Evolutionary conservation across 23 tunicate species (phyloP), one percentile per base, ranked within the genome.

Genomic region (Oikopleura dioica): DNA sequence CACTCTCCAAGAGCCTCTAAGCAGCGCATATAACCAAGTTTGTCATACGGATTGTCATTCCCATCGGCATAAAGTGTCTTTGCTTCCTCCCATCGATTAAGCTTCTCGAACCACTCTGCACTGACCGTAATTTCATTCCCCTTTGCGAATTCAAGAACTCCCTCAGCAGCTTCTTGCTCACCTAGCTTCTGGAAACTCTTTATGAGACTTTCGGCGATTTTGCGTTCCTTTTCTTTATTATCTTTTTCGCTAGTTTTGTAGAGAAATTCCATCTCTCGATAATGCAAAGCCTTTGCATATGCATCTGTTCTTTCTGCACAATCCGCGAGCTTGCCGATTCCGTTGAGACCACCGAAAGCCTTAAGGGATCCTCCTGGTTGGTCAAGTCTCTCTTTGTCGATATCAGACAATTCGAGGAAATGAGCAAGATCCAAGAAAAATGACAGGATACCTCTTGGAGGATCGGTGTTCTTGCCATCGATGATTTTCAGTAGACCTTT

Each of bases 1-100:
- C 97, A 91, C 82, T 91, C 95, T 28, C 97, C 97, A 1, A 94
- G 78, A 24, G 99, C 95, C 72, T 94, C 99, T 69, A 94, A 80
- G 76, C 99, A 84, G 76, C 99, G 69, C 95, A 94, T 86, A 77
- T 94, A 94, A 4, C 99, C 99, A 5, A 94, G 81, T 59, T 94
- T 84, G 38, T 83, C 84, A 35, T 51, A 76, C 35, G 68, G 29
- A 33, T 79, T 38, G 34, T 87, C 82, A 35, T 77, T 72, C 26
- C 38, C 68, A 5, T 21, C 34, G 30, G 37, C 55, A 36, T 81
- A 82, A 33, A 77, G 84, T 1, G 34, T 69, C 63, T 86, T 94
- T 31, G 99, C 99, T 33, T 86, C 95, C 68, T 86, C 99, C 99
- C 99, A 94, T 50, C 84, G 83, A 75, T 86, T 87, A 37, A 94